Base-by-base conservation (phyloP, 2,113 vertebrate genomes). In the Rhinogobius similis region DNA sequence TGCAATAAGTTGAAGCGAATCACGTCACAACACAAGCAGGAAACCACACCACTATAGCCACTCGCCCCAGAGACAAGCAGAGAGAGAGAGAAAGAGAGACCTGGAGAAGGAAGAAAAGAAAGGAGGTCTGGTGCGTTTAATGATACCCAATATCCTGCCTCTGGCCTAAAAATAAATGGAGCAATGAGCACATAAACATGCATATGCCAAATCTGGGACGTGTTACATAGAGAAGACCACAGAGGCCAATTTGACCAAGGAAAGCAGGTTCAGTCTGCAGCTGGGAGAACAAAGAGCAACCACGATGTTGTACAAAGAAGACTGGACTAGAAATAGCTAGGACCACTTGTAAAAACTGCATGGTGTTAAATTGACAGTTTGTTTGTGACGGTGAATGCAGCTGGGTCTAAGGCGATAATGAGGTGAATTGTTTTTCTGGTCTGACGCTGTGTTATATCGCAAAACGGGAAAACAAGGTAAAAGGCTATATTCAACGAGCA, bases 161-260 rank as follows among this genome's bases (percentile, higher is more conserved):
- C 69, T 74, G 24, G 77, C 88, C 89, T 93, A 91, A 93, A 94
- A 94, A 94, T 93, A 92, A 87, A 90, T 76, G 73, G 11, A 62
- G 46, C 66, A 72, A 78, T 44, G 41, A 71, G 74, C 68, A 81
- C 68, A 77, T 70, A 89, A 87, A 89, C 76, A 88, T 63, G 52
- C 26, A 21, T 53, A 10, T 53, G 53, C 58, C 29, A 46, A 43
- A 52, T 46, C 58, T 38, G 58, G 58, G 29, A 61, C 58, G 13
- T 38, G 58, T 61, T 61, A 61, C 56, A 32, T 29, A 36, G 58
- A n/a, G 9, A 38, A 9, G 26, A 58, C 55, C 55, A 20, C 55
- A 18, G 26, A 26, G 26, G 7, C 24, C 55, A 29, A 20, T 58
- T 58, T 58, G 18, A 13, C 26, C 6, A 10, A 29, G 26, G 18